Percentiles rank a stretch among this genome's conserved stretches.
Evolutionary conservation across 2,888 invertebrate species (phyloP).

Genomic region (Eucriotettix oculatus): DNA sequence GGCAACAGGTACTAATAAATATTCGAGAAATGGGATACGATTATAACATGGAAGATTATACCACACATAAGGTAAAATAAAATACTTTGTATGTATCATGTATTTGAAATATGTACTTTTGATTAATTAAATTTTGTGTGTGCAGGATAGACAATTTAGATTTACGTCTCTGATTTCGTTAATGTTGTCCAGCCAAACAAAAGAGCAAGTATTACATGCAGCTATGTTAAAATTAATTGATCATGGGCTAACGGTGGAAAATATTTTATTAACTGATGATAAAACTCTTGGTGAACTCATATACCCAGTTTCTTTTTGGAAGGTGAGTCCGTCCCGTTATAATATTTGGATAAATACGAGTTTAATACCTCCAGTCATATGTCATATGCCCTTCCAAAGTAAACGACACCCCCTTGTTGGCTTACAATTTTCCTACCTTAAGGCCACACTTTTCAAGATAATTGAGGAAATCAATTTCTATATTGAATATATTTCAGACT

Average conservation of each 20-base stretch:
- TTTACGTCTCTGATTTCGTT: constrained; percentile 80
- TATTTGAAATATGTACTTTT: background rate
- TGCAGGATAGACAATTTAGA: constrained; percentile 58
- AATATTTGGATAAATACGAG: too few relatives aligned
- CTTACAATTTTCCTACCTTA: too few relatives aligned
- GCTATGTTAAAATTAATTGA: constrained; percentile 67
- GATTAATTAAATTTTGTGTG: background rate
- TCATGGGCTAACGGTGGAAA: constrained; percentile 57
- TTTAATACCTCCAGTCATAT: too few relatives aligned
- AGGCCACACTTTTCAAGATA: too few relatives aligned
- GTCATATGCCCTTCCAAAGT: too few relatives aligned
- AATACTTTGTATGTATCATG: background rate
- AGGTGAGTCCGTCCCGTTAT: constrained; percentile 34
- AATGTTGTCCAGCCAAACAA: constrained; percentile 96
- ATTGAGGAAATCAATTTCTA: too few relatives aligned
- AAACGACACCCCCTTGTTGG: too few relatives aligned
- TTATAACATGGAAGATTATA: constrained; percentile 50
- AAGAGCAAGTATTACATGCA: constrained; percentile 79
- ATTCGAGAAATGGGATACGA: constrained; percentile 81
- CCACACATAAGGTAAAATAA: constrained; percentile 15
- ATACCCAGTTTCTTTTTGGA: constrained; percentile 91
- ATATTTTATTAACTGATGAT: constrained; percentile 48
- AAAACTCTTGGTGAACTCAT: constrained; percentile 62
- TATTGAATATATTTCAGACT: too few relatives aligned
- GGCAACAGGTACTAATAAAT: constrained; percentile 56